These are phyloP conservation scores for Pelodytes ibericus DNA, from an alignment of 2,797 vertebrate genomes.

Conservation along the genomic window DNA sequence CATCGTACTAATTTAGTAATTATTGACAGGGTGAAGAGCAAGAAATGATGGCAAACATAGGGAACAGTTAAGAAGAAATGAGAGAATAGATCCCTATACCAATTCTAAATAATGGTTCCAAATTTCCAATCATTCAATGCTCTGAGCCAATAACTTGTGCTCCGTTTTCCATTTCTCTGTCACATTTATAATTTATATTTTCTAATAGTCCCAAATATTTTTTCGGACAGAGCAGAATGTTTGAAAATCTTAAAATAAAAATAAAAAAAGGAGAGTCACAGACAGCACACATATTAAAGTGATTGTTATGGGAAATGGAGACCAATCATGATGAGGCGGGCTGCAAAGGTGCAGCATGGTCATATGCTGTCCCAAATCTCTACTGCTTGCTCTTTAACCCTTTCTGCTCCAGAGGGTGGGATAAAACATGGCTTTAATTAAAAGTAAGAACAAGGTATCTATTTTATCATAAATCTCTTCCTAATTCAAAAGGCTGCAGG, in stretches of 20 bases:
- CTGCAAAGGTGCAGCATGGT: neutral
- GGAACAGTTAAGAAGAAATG: slow-evolving; percentile 77
- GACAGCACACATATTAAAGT: slow-evolving; percentile 64
- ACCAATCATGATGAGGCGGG: neutral
- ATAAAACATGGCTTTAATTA: neutral
- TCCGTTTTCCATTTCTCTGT: slow-evolving; percentile 76
- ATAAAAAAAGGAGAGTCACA: slow-evolving; percentile 68
- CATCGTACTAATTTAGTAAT: slow-evolving; percentile 88
- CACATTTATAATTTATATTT: slow-evolving; percentile 83
- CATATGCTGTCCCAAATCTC: too few species aligned
- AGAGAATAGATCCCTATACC: slow-evolving; percentile 78
- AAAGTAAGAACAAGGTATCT: neutral
- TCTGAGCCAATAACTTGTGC: slow-evolving; percentile 71
- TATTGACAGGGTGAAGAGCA: slow-evolving; percentile 88
- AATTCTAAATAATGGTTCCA: slow-evolving; percentile 72
- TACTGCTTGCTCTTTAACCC: neutral
- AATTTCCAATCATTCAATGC: slow-evolving; percentile 70
- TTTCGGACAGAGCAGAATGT: slow-evolving; percentile 74
- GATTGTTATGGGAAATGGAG: neutral
- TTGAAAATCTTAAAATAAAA: slow-evolving; percentile 71
- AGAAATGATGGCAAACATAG: slow-evolving; percentile 88
- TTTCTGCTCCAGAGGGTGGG: neutral
- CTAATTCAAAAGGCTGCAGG: too few species aligned
- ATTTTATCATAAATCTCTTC: too few species aligned
- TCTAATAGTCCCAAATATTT: slow-evolving; percentile 83